These are phyloP conservation scores for Heterochromis multidens DNA, from an alignment of 2,113 vertebrate species.

Conservation along the genomic window DNA sequence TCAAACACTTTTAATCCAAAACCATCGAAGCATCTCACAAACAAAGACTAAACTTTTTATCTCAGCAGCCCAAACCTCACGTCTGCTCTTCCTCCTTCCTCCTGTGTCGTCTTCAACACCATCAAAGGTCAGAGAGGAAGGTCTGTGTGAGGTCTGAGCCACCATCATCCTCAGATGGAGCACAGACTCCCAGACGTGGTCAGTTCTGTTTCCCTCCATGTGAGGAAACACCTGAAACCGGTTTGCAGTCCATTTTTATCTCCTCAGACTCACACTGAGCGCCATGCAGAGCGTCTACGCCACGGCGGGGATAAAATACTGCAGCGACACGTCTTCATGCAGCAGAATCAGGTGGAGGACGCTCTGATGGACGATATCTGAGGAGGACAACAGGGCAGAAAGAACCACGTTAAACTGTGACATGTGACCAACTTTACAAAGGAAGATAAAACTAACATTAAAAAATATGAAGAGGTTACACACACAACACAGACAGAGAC, in stretches of 20 bases:
- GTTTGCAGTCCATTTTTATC: background rate
- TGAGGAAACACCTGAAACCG: background rate
- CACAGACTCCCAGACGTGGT: background rate
- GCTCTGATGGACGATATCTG: constrained; percentile 71
- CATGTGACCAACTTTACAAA: background rate
- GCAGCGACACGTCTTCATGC: constrained; percentile 76
- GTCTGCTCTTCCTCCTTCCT: background rate
- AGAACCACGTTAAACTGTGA: rapidly evolving
- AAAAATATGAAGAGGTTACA: too few relatives aligned
- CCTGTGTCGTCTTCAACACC: background rate
- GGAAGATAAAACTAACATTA: too few relatives aligned
- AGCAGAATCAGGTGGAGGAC: constrained; percentile 76
- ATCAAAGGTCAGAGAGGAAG: rapidly evolving
- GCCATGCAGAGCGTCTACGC: constrained; percentile 6
- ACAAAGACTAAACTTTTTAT: background rate
- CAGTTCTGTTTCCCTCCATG: background rate
- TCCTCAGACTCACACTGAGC: background rate
- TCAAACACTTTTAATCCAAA: background rate
- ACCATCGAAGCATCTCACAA: rapidly evolving
- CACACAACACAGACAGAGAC: too few relatives aligned
- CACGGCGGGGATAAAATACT: constrained; percentile 78
- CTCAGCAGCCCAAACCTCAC: rapidly evolving
- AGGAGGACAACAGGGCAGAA: background rate
- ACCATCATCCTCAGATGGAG: background rate
- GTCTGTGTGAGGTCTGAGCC: background rate